Conservation (phyloP, 2,797 vertebrate genomes). For the Darevskia mixta region DNA sequence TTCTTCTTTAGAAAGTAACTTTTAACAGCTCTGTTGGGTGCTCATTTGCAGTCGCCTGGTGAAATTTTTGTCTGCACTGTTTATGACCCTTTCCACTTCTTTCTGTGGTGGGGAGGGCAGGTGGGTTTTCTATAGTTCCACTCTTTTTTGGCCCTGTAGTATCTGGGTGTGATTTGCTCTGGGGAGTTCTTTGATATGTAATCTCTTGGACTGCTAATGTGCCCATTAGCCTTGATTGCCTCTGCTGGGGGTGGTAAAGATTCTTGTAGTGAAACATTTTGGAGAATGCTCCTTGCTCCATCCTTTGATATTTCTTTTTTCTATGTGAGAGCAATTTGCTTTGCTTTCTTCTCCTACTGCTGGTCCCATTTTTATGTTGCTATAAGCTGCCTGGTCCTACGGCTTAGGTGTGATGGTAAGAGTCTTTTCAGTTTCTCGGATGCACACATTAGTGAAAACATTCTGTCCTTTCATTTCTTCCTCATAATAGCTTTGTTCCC, state of each 20-base stretch:
- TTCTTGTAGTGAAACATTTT: constrained; percentile 26
- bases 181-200: constrained; percentile 22
- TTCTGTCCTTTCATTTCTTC: neutral
- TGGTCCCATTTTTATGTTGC: neutral
- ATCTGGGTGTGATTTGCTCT: constrained; percentile 44
- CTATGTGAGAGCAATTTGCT: neutral
- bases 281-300: constrained; percentile 15
- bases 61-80: constrained; percentile 64
- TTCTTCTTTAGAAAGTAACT: constrained; percentile 70
- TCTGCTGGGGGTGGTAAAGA: constrained; percentile 47
- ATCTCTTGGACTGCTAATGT: constrained; percentile 43
- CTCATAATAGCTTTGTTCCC: neutral
- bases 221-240: constrained; percentile 54
- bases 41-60: constrained; percentile 69
- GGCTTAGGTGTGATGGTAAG: rapidly evolving
- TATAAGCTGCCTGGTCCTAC: neutral
- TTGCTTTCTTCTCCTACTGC: constrained; percentile 25
- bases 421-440: constrained; percentile 36
- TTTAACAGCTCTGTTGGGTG: constrained; percentile 71
- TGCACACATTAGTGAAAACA: neutral
- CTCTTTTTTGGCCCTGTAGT: neutral
- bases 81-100: constrained; percentile 54
- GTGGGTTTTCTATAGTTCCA: neutral
- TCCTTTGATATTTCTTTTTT: constrained; percentile 31
- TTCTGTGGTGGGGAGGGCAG: constrained; percentile 28